A percentile compares a stretch with the other conserved stretches of the same genome.
Conservation (phyloP, 1,140 invertebrate genomes). For the Micrasema longulum region DNA sequence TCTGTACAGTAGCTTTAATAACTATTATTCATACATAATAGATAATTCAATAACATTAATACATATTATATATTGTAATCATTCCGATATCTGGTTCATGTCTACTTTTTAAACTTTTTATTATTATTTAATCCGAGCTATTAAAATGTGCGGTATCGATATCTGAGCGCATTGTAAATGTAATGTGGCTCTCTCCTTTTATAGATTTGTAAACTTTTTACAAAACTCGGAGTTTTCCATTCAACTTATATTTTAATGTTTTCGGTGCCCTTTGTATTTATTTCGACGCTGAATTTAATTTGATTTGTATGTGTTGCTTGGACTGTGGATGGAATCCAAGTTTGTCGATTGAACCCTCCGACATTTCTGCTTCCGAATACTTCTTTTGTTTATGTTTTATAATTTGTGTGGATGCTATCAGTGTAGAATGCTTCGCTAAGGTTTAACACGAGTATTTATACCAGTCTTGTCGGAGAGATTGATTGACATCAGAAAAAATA, state of each 20-base stretch:
- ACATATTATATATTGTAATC: conserved; percentile 49
- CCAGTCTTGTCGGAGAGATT: conserved; percentile 1
- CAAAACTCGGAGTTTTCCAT: background rate
- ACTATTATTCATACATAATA: conserved; percentile 53
- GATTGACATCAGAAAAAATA: background rate
- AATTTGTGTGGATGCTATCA: conserved; percentile 9
- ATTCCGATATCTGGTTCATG: conserved; percentile 52
- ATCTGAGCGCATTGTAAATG: conserved; percentile 1
- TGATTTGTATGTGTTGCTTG: conserved; percentile 12
- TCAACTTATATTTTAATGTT: conserved; percentile 5
- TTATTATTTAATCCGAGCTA: conserved; percentile 21
- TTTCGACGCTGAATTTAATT: conserved; percentile 4
- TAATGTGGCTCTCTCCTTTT: background rate
- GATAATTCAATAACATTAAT: conserved; percentile 39
- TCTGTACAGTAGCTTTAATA: conserved; percentile 54
- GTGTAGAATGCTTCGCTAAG: background rate
- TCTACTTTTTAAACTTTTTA: conserved; percentile 32
- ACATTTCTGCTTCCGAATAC: background rate
- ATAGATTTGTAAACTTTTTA: too few species aligned
- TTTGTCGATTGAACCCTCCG: conserved; percentile 8
- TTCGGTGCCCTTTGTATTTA: conserved; percentile 21
- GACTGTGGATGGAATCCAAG: background rate
- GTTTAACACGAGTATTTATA: conserved; percentile 3
- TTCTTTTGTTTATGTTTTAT: conserved; percentile 3
- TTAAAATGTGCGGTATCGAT: conserved; percentile 7